phyloP scores from a whole-genome alignment of 2,113 vertebrate species.

The Mustelus asterias region DNA sequence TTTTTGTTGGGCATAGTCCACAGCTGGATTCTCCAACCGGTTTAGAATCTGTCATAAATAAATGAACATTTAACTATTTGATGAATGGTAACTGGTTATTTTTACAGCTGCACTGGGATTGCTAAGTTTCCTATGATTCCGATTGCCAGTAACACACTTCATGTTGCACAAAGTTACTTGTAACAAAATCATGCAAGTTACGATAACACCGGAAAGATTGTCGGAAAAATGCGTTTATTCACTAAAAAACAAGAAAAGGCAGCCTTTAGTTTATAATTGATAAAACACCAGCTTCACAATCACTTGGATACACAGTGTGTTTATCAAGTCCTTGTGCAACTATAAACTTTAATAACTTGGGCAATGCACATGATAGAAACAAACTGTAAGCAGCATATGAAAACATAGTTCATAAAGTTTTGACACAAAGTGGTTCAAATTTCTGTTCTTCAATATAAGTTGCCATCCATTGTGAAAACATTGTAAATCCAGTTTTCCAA shows the following conservation, averaged over 20 bases:
- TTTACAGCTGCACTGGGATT: neutral
- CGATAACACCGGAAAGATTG: neutral
- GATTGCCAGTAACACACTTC: neutral
- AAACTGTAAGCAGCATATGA: neutral
- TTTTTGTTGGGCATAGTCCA: neutral
- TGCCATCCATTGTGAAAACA: neutral
- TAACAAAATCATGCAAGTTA: neutral
- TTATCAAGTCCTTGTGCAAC: neutral
- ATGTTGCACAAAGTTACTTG: neutral
- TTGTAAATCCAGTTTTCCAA: neutral
- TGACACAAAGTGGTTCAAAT: neutral
- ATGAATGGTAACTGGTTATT: neutral
- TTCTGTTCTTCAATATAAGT: neutral
- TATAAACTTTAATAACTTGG: neutral
- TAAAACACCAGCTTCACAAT: neutral
- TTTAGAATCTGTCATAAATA: neutral
- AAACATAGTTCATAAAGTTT: neutral
- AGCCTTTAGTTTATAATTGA: neutral
- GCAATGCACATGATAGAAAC: neutral
- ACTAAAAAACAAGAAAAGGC: neutral
- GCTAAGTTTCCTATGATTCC: neutral
- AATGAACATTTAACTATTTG: neutral
- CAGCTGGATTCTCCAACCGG: neutral
- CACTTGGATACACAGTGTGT: neutral
- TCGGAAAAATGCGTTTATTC: neutral